Evolutionary conservation across 2,797 vertebrate species (phyloP).

Genomic region (Phataginus tetradactyla): DNA sequence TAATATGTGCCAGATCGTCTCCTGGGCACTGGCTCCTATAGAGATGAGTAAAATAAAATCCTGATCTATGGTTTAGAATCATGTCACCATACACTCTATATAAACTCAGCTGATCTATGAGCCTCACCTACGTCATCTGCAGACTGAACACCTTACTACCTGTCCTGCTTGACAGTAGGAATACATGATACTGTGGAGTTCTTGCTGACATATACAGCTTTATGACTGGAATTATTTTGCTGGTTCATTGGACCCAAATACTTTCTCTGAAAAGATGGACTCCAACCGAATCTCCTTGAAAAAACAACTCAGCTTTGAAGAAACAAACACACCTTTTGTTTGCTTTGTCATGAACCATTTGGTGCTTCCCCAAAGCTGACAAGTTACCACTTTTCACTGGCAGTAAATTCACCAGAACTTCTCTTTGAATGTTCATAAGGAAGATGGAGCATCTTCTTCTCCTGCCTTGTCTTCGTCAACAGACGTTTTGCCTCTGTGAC

Average conservation of each 20-base stretch:
- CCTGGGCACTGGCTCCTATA: background rate
- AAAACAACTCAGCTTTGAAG: background rate
- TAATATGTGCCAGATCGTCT: background rate
- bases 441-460: slow-evolving; percentile 16
- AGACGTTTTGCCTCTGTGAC: slow-evolving; percentile 66
- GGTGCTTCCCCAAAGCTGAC: background rate
- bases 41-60: background rate
- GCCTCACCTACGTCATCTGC: background rate
- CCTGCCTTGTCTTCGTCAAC: background rate
- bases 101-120: background rate
- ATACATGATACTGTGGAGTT: background rate
- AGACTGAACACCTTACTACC: background rate
- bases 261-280: background rate
- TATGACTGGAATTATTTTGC: background rate
- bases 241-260: background rate
- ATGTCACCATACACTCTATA: background rate
- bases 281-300: background rate
- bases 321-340: background rate
- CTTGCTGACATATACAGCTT: background rate
- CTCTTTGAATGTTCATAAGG: background rate
- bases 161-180: background rate
- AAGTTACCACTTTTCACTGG: background rate
- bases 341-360: background rate
- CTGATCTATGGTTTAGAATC: background rate
- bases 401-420: slow-evolving; percentile 45